Evolutionary conservation across 2,113 vertebrate genomes (phyloP).

Genomic region (Sphaerodactylus townsendi): DNA sequence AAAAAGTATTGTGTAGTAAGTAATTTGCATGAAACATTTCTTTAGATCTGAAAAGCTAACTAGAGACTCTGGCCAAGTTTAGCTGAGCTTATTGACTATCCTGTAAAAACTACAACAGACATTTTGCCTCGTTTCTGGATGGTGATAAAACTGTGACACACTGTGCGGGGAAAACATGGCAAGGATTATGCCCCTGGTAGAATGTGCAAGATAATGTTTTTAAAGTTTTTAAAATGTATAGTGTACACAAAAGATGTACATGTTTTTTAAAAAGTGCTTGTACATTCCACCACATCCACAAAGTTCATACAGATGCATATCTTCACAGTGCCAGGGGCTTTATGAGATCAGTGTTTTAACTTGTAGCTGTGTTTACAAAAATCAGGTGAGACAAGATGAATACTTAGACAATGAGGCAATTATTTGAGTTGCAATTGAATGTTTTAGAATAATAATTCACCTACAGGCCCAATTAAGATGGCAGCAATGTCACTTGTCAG

Average conservation of each 20-base stretch:
- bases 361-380: constrained; percentile 5
- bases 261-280: background rate
- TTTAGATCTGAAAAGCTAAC: background rate
- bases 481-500: background rate
- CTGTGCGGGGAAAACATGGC: background rate
- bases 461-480: background rate
- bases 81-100: constrained; percentile 1
- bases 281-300: background rate
- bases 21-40: constrained; percentile 26
- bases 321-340: background rate
- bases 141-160: background rate
- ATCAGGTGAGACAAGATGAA: background rate
- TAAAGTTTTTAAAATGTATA: background rate
- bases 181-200: background rate
- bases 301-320: background rate
- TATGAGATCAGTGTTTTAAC: background rate
- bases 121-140: background rate
- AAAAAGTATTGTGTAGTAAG: background rate
- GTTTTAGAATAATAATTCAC: background rate
- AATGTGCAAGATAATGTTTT: too few relatives aligned
- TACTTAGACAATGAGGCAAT: background rate
- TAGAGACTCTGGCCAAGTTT: background rate
- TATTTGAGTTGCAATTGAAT: background rate
- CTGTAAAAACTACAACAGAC: background rate
- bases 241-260: background rate